Conservation (phyloP, 2,888 invertebrate genomes). For the Stictocephala bisonia region DNA sequence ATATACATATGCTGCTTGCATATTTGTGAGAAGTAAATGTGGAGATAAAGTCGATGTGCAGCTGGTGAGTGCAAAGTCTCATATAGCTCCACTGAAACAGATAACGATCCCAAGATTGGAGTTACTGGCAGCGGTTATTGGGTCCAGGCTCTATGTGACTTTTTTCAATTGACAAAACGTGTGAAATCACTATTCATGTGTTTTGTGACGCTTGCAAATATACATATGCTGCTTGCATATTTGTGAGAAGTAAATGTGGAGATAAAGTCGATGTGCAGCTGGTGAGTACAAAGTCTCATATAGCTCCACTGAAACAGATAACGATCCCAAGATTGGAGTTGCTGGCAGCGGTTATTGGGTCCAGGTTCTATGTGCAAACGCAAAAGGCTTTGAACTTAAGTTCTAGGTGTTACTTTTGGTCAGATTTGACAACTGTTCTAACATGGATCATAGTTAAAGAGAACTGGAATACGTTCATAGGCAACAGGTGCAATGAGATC, state of each 20-base stretch:
- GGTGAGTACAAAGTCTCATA: conserved; percentile 56
- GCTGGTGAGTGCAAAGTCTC: too few relatives aligned
- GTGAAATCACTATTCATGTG: conserved; percentile 25
- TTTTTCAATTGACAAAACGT: conserved; percentile 36
- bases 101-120: too few relatives aligned
- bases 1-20: too few relatives aligned
- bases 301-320: conserved; percentile 55
- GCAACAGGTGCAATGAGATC: conserved; percentile 29
- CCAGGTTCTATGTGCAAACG: conserved; percentile 45
- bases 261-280: conserved; percentile 50
- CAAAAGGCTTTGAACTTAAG: neutral
- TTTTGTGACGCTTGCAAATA: conserved; percentile 26
- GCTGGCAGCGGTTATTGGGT: conserved; percentile 55
- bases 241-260: too few relatives aligned
- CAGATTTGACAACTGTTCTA: conserved; percentile 24
- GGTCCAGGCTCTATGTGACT: too few relatives aligned
- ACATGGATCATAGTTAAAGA: conserved; percentile 30
- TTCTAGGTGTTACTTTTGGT: conserved; percentile 1
- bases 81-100: too few relatives aligned
- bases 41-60: too few relatives aligned
- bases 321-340: conserved; percentile 60
- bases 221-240: conserved; percentile 32
- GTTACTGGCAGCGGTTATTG: too few relatives aligned
- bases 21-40: too few relatives aligned
- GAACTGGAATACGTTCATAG: conserved; percentile 36